Percentiles rank a stretch among this genome's conserved stretches.
Evolutionary conservation across 2,797 vertebrate species (phyloP).

Genomic region (Borostomias antarcticus): DNA sequence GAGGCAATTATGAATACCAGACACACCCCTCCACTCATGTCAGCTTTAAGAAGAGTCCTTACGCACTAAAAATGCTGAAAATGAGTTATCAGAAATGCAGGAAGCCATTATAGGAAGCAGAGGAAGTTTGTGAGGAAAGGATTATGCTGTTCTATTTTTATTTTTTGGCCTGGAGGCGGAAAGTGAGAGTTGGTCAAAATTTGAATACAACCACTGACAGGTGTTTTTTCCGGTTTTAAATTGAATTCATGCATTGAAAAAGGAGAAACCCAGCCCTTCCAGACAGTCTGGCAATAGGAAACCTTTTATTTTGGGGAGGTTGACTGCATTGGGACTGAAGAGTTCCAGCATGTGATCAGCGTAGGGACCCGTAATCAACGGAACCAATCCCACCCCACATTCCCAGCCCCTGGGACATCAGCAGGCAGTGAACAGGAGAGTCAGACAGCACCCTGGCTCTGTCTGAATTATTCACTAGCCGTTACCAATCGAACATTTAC

Average conservation of each 20-base stretch:
- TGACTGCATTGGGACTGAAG: neutral
- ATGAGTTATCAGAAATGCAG: neutral
- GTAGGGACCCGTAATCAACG: neutral
- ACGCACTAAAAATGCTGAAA: neutral
- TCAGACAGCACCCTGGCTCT: slow-evolving; percentile 42
- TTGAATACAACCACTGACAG: neutral
- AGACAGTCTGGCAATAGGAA: neutral
- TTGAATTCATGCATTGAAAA: neutral
- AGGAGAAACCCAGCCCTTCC: neutral
- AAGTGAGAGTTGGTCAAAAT: neutral
- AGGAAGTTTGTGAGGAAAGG: neutral
- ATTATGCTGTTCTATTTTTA: neutral
- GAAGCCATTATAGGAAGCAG: neutral
- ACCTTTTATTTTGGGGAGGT: neutral
- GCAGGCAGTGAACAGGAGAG: slow-evolving; percentile 26
- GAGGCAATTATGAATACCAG: neutral
- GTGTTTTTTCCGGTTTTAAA: neutral
- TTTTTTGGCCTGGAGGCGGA: too few species aligned
- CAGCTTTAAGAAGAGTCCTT: neutral
- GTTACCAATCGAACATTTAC: slow-evolving; percentile 46
- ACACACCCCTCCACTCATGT: neutral
- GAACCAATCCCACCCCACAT: neutral
- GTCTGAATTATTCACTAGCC: slow-evolving; percentile 60
- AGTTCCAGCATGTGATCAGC: neutral
- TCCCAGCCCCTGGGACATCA: slow-evolving; percentile 33